Conservation (phyloP, 1,140 invertebrate genomes). For the Papilio machaon region DNA sequence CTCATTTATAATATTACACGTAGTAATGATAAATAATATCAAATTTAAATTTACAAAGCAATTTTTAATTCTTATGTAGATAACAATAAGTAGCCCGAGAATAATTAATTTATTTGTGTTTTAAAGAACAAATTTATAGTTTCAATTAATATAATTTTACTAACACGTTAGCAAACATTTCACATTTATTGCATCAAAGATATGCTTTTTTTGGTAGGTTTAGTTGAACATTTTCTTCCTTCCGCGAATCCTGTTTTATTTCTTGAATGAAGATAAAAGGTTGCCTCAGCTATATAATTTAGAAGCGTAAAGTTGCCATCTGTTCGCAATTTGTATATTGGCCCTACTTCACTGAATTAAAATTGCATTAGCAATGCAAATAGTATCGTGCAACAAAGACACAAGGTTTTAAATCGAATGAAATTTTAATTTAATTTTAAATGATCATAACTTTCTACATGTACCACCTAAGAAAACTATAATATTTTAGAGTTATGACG, state of each 20-base stretch:
- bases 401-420: constrained; percentile 13
- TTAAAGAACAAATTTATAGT: no score
- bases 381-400: not conserved
- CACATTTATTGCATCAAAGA: not conserved
- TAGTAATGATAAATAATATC: no score
- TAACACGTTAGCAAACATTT: not conserved
- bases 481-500: no score
- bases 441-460: not conserved
- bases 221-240: constrained; percentile 10
- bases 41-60: no score
- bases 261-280: constrained; percentile 34
- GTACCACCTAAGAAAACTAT: no score
- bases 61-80: no score
- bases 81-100: no score
- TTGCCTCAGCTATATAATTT: constrained; percentile 34
- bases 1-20: no score
- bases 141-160: not conserved
- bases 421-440: not conserved
- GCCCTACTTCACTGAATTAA: constrained; percentile 34
- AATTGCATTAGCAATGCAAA: constrained; percentile 20
- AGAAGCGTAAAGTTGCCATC: constrained; percentile 36
- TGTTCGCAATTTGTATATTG: constrained; percentile 39
- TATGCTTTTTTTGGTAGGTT: not conserved
- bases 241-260: constrained; percentile 32
- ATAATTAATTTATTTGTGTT: no score